Evolutionary conservation across 1,140 invertebrate genomes (phyloP).

Genomic region (Archegozetes longisetosus): DNA sequence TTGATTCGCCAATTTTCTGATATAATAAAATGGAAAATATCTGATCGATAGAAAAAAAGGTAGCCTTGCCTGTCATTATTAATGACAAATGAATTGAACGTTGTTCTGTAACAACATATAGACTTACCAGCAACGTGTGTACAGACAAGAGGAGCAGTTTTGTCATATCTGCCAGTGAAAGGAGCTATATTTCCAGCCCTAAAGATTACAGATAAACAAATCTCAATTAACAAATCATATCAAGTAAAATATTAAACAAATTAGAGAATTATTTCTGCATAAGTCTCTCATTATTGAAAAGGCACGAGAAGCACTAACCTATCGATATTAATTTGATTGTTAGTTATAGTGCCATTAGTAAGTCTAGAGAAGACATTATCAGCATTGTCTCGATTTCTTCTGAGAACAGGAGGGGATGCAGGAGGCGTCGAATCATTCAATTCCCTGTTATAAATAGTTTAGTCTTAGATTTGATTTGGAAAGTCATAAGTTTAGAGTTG

Average conservation of each 20-base stretch:
- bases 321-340: conserved; percentile 23
- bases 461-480: neutral
- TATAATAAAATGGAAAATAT: no score
- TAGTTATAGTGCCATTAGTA: conserved; percentile 41
- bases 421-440: conserved; percentile 23
- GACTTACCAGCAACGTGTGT: conserved; percentile 44
- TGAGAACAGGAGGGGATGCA: conserved; percentile 23
- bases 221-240: conserved; percentile 1
- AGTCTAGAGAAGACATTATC: conserved; percentile 64
- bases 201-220: conserved; percentile 1
- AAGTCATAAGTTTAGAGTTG: neutral
- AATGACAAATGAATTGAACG: no score
- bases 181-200: conserved; percentile 23
- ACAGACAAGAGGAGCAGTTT: conserved; percentile 47
- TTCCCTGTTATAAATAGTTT: conserved; percentile 13
- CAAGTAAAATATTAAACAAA: neutral
- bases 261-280: neutral
- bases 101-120: no score
- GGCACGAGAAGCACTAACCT: conserved; percentile 26
- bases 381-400: conserved; percentile 39
- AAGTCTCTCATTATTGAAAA: neutral
- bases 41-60: no score
- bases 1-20: no score
- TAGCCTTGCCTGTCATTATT: no score
- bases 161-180: conserved; percentile 18